Percentiles rank a stretch among this genome's conserved stretches.
Evolutionary conservation across 2,797 vertebrate genomes (phyloP).

Genomic region (Hypotaenidia okinawae): DNA sequence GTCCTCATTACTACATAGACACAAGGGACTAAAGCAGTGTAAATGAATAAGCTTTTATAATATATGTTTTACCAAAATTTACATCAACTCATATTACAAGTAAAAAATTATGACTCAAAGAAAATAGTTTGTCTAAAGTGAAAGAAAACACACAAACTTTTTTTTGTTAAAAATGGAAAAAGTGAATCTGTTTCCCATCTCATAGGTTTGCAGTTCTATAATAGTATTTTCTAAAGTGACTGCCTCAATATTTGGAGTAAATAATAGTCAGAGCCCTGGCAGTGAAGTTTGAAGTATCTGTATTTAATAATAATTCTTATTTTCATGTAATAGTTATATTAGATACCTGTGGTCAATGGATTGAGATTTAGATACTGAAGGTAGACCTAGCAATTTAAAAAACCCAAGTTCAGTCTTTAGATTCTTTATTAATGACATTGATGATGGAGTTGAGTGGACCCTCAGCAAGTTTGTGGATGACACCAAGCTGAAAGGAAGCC

Average conservation of each 20-base stretch:
- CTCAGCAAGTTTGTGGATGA: too few species aligned
- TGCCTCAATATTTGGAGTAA: slow-evolving; percentile 34
- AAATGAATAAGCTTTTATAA: not conserved
- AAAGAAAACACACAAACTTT: not conserved
- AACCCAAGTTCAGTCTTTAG: not conserved
- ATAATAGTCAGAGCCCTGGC: slow-evolving; percentile 27
- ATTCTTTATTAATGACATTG: too few species aligned
- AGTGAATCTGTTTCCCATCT: not conserved
- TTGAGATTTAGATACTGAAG: not conserved
- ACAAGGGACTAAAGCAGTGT: not conserved
- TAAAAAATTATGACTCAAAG: not conserved
- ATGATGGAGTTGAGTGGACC: too few species aligned
- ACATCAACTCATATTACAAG: not conserved
- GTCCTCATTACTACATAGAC: not conserved
- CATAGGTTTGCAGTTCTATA: slow-evolving; percentile 28
- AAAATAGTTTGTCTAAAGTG: slow-evolving; percentile 4
- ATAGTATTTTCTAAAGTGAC: slow-evolving; percentile 44
- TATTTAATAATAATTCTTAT: slow-evolving; percentile 3
- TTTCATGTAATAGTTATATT: not conserved
- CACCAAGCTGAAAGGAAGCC: too few species aligned
- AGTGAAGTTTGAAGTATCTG: not conserved
- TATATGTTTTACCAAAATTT: not conserved
- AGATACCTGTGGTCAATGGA: not conserved
- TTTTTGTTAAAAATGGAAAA: not conserved
- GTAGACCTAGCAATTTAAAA: slow-evolving; percentile 7